Base-by-base conservation (phyloP, 2,113 vertebrate genomes). In the Sigmodon hispidus region DNA sequence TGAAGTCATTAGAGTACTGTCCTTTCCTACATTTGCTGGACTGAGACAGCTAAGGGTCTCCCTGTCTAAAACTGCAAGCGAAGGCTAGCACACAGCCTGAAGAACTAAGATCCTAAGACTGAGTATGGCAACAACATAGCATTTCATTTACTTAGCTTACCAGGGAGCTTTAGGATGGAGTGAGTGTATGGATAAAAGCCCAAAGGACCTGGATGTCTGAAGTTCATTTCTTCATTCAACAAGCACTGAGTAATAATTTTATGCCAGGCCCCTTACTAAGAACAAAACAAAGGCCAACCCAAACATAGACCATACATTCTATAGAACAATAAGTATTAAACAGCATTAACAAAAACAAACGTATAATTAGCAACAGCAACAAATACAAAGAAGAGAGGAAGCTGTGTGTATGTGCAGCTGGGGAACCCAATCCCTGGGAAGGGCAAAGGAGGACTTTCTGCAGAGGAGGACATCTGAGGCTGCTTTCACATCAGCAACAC, bases 51-150 rank as follows among this genome's bases (percentile, higher is more conserved):
- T 48, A 16, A 52, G 31, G 12, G 13, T 61, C 79, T 86, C 81
- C 36, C 31, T 92, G 34, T 89, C 92, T 81, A 89, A 92, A 93
- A 89, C 48, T 48, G 61, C 65, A 86, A 77, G 26, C n/a, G 16
- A 16, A 92, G 19, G 21, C 31, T 90, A 7, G 17, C 48, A 48
- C 12, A 57, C 52, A 17, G 34, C 79, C 52, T 84, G n/a, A 89
- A 85, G 89, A 96, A 85, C 75, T 87, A 40, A 69, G 89, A 77
- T 89, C n/a, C n/a, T 87, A 91, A 84, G 92, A 83, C 85, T 89
- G 26, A 88, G 94, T 86, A 61, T 7, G 61, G 65, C 48, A 93
- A 69, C 43, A 29, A 77, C 16, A 57, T 21, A 48, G 69, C 52
- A 87, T 90, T 89, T 50, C 34, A 69, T 94, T 75, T 90, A 72